Conservation (phyloP, 37 sponge, comb jelly and placozoan genomes). For the Amphimedon queenslandica region DNA sequence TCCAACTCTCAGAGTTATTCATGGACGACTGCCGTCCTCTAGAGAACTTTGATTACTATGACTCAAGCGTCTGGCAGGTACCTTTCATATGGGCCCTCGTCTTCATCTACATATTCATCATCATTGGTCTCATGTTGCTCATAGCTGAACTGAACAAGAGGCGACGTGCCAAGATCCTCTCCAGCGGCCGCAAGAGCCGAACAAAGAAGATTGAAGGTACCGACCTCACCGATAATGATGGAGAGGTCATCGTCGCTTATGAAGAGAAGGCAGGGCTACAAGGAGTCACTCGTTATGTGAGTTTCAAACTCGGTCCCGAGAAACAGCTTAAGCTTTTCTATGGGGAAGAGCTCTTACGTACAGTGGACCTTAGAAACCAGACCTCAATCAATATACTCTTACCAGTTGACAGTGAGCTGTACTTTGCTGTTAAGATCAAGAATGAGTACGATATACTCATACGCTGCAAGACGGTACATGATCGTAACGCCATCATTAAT, state of each 20-base stretch:
- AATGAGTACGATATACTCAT: constrained; percentile 73
- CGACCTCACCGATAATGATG: constrained; percentile 49
- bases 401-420: constrained; percentile 45
- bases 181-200: constrained; percentile 24
- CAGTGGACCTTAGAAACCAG: constrained; percentile 63
- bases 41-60: constrained; percentile 70
- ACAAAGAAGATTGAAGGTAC: constrained; percentile 58
- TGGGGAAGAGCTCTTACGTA: constrained; percentile 34
- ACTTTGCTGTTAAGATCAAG: constrained; percentile 57
- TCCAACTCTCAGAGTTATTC: constrained; percentile 78
- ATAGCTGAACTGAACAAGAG: constrained; percentile 60
- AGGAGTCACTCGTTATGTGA: constrained; percentile 37
- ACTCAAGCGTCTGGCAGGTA: constrained; percentile 43
- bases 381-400: constrained; percentile 32
- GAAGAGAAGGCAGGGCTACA: constrained; percentile 61
- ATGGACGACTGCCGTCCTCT: constrained; percentile 79
- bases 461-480: constrained; percentile 24
- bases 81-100: constrained; percentile 66
- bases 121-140: constrained; percentile 54
- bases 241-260: constrained; percentile 47
- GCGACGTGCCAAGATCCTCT: constrained; percentile 33
- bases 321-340: constrained; percentile 46
- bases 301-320: constrained; percentile 69
- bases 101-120: constrained; percentile 62
- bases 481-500: constrained; percentile 50